Conservation (phyloP, 2,797 vertebrate species). For the Mormyrops attenuatus region DNA sequence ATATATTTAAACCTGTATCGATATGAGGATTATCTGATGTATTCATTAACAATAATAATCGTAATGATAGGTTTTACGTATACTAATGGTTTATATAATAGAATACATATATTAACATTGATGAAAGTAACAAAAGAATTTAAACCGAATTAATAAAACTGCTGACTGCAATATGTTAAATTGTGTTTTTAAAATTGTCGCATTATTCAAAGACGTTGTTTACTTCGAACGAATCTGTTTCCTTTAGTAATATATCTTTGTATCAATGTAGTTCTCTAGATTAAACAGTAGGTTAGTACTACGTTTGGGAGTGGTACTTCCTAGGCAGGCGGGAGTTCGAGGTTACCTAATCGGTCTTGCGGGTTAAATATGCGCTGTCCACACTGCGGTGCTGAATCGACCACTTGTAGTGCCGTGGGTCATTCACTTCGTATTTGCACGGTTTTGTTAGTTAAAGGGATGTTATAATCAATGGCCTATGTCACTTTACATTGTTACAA, state of each 20-base stretch:
- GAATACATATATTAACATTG: not conserved
- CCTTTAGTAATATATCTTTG: not conserved
- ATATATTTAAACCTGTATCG: not conserved
- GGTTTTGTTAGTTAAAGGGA: not conserved
- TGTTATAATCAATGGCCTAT: not conserved
- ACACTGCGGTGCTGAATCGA: conserved; percentile 9
- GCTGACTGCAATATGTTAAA: not conserved
- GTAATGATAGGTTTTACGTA: not conserved
- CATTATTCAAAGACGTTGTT: not conserved
- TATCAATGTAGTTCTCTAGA: not conserved
- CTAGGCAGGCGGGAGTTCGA: not conserved
- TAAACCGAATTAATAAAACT: not conserved
- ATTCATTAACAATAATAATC: not conserved
- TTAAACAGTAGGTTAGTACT: not conserved
- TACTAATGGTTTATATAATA: not conserved
- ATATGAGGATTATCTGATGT: not conserved
- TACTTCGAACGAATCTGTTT: not conserved
- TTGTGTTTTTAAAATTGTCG: not conserved
- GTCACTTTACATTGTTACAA: not conserved
- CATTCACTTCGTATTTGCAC: not conserved
- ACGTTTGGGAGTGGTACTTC: not conserved
- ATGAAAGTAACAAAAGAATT: not conserved
- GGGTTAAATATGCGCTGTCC: conserved; percentile 14
- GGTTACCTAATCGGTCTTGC: not conserved
- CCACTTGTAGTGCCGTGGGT: not conserved